Conservation (phyloP, 2,888 invertebrate species). For the Apodemia duryi region DNA sequence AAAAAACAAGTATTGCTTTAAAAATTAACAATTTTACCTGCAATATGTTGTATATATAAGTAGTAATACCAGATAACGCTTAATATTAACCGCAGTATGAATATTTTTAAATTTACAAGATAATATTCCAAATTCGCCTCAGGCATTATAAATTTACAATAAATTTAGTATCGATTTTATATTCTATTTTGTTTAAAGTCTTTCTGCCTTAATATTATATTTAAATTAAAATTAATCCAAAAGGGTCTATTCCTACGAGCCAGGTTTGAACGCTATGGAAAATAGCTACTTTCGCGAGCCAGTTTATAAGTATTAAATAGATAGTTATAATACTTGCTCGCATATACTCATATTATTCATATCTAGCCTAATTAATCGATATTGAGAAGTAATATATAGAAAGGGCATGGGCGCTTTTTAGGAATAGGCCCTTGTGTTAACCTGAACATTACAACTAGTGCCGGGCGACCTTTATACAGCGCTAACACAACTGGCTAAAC, state of each 20-base stretch:
- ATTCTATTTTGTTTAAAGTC: slow-evolving; percentile 26
- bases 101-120: slow-evolving; percentile 6
- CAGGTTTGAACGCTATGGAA: background rate
- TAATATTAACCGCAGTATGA: background rate
- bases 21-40: background rate
- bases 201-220: slow-evolving; percentile 25
- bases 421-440: slow-evolving; percentile 1
- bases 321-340: background rate
- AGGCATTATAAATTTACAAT: slow-evolving; percentile 34
- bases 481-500: slow-evolving; percentile 60
- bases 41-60: background rate
- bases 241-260: background rate
- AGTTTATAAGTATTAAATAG: background rate
- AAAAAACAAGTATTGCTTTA: background rate
- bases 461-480: slow-evolving; percentile 59
- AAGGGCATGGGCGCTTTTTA: background rate
- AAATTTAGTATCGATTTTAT: slow-evolving; percentile 33
- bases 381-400: too few species aligned
- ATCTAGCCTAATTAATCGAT: background rate
- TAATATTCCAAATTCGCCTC: slow-evolving; percentile 18
- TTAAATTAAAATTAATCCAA: slow-evolving; percentile 18
- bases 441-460: slow-evolving; percentile 26
- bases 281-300: background rate
- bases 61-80: slow-evolving; percentile 3
- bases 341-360: background rate